Base-by-base conservation (phyloP, 1,140 invertebrate genomes). In the Branchinecta lynchi region DNA sequence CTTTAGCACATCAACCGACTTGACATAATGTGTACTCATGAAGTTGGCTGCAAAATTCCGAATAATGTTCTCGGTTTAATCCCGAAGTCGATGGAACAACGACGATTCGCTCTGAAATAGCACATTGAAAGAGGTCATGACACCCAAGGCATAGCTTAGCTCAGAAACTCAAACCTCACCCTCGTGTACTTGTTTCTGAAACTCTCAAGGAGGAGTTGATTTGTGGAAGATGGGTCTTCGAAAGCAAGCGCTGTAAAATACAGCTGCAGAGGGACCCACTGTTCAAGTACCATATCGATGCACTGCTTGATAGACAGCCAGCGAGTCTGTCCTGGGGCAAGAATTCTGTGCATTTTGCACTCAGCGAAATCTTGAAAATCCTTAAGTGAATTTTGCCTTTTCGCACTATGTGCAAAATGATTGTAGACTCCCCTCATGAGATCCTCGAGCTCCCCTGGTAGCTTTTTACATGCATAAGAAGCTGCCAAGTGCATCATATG, bases 281-380 rank as follows among this genome's bases (percentile, higher is more conserved):
- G 46, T 51, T 9, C 9, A 51, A 51, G n/a, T 51, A 51, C 46
- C n/a, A 9, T 51, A n/a, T 51, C 46, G n/a, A n/a, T n/a, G n/a
- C 46, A 51, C 46, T 51, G 46, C 46, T 51, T 51, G 46, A 51
- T n/a, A 51, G 46, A 51, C 9, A 51, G n/a, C 46, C 46, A n/a
- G n/a, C n/a, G 46, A 9, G 46, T n/a, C 46, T 51, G 46, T 51
- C 46, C 46, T 51, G 9, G 46, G 46, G 46, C 46, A 51, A 9
- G 46, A 51, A 51, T 51, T 51, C n/a, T 51, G 46, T n/a, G 46
- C 46, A 51, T 51, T 51, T 51, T 51, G n/a, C 46, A 51, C 9
- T 51, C 46, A 51, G 46, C 46, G n/a, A 51, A 51, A 51, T 9
- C n/a, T 9, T 51, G 46, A 51, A 51, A 9, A 9, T 51, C 46